phyloP scores from a whole-genome alignment of 1,140 invertebrate species.

The Papilio machaon region DNA sequence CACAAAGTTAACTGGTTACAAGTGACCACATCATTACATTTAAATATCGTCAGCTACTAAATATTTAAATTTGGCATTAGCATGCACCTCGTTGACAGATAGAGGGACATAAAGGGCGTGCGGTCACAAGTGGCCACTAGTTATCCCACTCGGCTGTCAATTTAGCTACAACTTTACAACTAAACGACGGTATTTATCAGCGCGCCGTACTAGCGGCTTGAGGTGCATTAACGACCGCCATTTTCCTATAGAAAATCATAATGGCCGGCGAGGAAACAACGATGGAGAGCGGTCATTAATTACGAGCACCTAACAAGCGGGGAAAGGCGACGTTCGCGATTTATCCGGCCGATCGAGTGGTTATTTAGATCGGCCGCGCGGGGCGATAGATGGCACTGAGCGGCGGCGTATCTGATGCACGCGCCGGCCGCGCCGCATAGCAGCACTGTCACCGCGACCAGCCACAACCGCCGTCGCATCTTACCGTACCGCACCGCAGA shows the following conservation, averaged over 20 bases:
- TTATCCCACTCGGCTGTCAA: slow-evolving; percentile 37
- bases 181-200: slow-evolving; percentile 51
- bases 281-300: slow-evolving; percentile 72
- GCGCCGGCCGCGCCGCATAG: slow-evolving; percentile 45
- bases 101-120: slow-evolving; percentile 17
- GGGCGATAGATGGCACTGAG: slow-evolving; percentile 70
- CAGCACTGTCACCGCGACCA: slow-evolving; percentile 28
- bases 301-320: slow-evolving; percentile 68
- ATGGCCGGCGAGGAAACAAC: slow-evolving; percentile 63
- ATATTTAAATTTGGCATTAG: slow-evolving; percentile 32
- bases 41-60: not conserved
- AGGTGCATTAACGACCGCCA: slow-evolving; percentile 58
- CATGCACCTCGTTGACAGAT: slow-evolving; percentile 31
- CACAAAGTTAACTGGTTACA: slow-evolving; percentile 1
- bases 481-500: not conserved
- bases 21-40: not conserved
- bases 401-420: slow-evolving; percentile 68
- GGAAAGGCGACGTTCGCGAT: slow-evolving; percentile 60
- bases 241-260: slow-evolving; percentile 70
- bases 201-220: slow-evolving; percentile 43
- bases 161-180: slow-evolving; percentile 47
- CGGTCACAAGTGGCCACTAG: slow-evolving; percentile 20
- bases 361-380: slow-evolving; percentile 68
- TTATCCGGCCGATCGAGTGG: slow-evolving; percentile 69
- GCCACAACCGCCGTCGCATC: not conserved